Evolutionary conservation across 2,113 vertebrate species (phyloP), one percentile per base, ranked within the genome.

Genomic region (Ciconia maguari): DNA sequence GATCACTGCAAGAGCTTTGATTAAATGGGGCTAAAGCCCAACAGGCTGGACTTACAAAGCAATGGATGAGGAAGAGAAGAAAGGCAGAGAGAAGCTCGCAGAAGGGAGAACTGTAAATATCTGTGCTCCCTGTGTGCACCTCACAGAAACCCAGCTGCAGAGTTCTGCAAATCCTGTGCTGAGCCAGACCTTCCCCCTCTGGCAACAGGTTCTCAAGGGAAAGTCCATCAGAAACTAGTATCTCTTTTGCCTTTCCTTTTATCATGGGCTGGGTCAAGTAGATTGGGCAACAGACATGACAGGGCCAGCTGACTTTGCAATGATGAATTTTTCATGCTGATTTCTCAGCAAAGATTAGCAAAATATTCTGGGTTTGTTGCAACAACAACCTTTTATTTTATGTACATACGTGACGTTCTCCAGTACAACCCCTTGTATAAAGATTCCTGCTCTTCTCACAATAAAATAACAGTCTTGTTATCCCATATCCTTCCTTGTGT

Each of bases 261-360:
- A 94, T 92, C 18, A 2, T 58, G 32, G 17, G 25, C 30, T 72
- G 34, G 57, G 87, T 91, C 90, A 96, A 85, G 66, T 29, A 79
- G 61, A 83, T 97, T 96, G 84, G 46, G 85, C 66, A 96, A 96
- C 44, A 80, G 66, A 85, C 20, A 42, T 27, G 55, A 88, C 78
- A 96, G 54, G 77, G 18, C n/a, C 48, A 92, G 51, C 54, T 88
- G 82, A 95, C 75, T 92, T 91, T 78, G 71, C 80, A 90, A 46
- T 13, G 51, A 86, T 86, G 68, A 90, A 83, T 96, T 92, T 90
- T 93, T 90, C 83, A 75, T 66, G 46, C 88, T 93, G 93, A 96
- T 96, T 92, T 92, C 64, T 81, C 51, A 74, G n/a, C 25, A 64
- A 92, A 95, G 94, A 94, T 97, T 96, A 97, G 76, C 64, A 68